These are phyloP conservation scores for Nestor notabilis DNA, from an alignment of 2,113 vertebrate species.

Conservation along the genomic window DNA sequence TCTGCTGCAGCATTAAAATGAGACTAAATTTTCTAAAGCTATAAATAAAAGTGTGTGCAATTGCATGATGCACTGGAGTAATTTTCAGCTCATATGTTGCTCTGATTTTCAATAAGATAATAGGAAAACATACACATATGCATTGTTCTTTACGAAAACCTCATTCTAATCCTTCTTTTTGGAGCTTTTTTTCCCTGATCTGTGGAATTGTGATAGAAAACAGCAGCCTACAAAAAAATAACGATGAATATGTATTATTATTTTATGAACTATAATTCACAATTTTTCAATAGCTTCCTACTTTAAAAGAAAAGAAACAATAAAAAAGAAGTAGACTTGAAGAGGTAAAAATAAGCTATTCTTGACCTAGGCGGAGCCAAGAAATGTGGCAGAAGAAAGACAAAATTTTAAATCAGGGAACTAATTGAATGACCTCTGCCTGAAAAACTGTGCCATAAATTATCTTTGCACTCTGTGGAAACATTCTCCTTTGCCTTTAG, in stretches of 20 bases:
- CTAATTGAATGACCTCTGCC: constrained; percentile 60
- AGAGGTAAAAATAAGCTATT: neutral
- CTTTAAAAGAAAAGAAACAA: neutral
- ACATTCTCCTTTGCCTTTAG: constrained; percentile 60
- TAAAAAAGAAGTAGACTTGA: neutral
- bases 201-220: neutral
- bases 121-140: neutral
- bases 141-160: neutral
- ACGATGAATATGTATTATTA: neutral
- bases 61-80: neutral
- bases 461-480: constrained; percentile 62
- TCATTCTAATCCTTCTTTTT: neutral
- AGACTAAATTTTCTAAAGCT: neutral
- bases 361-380: constrained; percentile 13
- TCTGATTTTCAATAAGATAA: neutral
- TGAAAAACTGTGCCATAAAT: constrained; percentile 56
- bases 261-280: neutral
- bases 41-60: neutral
- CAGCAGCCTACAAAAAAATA: neutral
- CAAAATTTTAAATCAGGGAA: constrained; percentile 25
- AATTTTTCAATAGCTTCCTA: neutral
- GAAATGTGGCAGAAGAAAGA: constrained; percentile 21
- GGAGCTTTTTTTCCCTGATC: neutral
- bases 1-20: neutral
- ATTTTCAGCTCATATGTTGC: neutral